phyloP scores from a whole-genome alignment of 2,888 invertebrate genomes.

The Amorpha juglandis region DNA sequence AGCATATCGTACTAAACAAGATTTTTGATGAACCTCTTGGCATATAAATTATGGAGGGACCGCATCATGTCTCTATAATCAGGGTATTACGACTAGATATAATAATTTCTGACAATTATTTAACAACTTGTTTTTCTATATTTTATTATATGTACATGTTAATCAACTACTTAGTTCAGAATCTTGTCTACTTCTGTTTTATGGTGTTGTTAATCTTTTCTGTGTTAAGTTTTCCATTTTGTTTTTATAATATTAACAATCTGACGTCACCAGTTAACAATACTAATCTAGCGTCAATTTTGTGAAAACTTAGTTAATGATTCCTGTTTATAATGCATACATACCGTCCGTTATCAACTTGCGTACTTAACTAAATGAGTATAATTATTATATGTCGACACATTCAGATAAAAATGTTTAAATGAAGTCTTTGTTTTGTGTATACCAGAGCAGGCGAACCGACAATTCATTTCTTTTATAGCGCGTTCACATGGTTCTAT shows the following conservation, averaged over 20 bases:
- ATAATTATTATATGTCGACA: constrained; percentile 32
- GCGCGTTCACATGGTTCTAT: no score
- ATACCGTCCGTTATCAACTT: constrained; percentile 36
- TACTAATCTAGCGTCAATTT: constrained; percentile 25
- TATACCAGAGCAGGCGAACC: neutral
- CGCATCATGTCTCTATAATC: no score
- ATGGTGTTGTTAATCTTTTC: constrained; percentile 3
- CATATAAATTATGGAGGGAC: no score
- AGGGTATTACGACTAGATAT: no score
- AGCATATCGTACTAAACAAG: no score
- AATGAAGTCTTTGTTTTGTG: constrained; percentile 41
- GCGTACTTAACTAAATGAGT: constrained; percentile 33
- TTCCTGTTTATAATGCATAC: constrained; percentile 29
- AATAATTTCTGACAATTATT: no score
- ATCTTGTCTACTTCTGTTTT: constrained; percentile 12
- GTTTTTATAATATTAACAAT: constrained; percentile 10
- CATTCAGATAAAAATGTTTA: constrained; percentile 38
- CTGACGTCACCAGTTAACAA: constrained; percentile 7
- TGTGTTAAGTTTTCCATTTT: constrained; percentile 7
- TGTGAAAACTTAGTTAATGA: constrained; percentile 22
- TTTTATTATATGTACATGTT: neutral
- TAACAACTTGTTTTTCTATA: neutral
- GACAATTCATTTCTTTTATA: neutral
- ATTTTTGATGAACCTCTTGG: no score
- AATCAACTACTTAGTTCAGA: constrained; percentile 1